These are phyloP conservation scores for Lucinisca nassula DNA, from an alignment of 2,888 invertebrate species.

Conservation along the genomic window DNA sequence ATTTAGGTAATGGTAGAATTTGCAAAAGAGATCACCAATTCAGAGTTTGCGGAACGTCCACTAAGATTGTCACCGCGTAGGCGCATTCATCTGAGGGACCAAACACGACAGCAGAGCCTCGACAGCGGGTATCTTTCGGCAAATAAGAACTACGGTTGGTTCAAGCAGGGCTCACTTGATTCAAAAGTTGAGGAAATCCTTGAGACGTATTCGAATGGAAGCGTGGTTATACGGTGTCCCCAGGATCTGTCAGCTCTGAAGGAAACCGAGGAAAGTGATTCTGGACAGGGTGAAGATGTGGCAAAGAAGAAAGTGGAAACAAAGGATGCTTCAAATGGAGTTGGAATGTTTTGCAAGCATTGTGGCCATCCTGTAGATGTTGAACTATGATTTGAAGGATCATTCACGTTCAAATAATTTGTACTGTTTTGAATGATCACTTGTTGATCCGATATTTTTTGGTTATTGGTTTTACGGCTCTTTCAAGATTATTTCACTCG, in stretches of 20 bases:
- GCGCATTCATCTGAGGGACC: constrained; percentile 81
- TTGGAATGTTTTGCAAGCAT: constrained; percentile 76
- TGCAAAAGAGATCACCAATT: constrained; percentile 80
- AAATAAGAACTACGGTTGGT: constrained; percentile 63
- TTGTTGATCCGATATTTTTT: too few species aligned
- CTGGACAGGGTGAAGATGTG: constrained; percentile 26
- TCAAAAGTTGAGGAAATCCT: constrained; percentile 87
- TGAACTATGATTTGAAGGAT: neutral
- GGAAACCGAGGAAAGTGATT: constrained; percentile 49
- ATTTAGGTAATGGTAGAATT: constrained; percentile 76
- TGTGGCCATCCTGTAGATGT: constrained; percentile 76
- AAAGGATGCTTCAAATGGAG: constrained; percentile 65
- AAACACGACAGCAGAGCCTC: constrained; percentile 85
- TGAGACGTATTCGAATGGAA: constrained; percentile 76
- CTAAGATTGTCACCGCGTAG: constrained; percentile 84
- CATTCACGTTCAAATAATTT: too few species aligned
- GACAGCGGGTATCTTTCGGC: constrained; percentile 76
- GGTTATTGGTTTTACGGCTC: too few species aligned
- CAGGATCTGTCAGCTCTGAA: constrained; percentile 50
- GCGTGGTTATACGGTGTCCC: constrained; percentile 59
- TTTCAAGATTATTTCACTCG: too few species aligned
- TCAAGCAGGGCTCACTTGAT: constrained; percentile 86
- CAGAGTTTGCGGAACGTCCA: constrained; percentile 82
- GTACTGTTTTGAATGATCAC: too few species aligned
- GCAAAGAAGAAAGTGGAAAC: constrained; percentile 50